Evolutionary conservation across 2,113 vertebrate genomes (phyloP).

Genomic region (Tichodroma muraria): DNA sequence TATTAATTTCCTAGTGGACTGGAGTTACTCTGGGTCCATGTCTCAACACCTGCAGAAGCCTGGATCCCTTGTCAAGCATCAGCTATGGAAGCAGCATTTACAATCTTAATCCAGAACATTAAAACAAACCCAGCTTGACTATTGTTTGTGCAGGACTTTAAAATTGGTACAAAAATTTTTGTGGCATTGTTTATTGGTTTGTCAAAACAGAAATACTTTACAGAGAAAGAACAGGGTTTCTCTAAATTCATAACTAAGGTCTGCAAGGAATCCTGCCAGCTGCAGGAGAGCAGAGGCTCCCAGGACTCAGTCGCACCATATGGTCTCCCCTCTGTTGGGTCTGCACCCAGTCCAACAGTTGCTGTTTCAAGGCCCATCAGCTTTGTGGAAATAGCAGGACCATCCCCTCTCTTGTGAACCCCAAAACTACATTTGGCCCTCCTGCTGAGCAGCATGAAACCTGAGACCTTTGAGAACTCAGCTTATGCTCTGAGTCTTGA

Average conservation of each 20-base stretch:
- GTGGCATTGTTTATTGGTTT: not conserved
- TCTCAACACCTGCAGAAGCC: not conserved
- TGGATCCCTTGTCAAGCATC: not conserved
- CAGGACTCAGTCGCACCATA: not conserved
- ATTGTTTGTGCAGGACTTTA: not conserved
- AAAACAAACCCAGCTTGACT: not conserved
- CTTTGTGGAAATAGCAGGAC: not conserved
- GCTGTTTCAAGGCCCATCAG: not conserved
- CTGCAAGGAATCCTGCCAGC: not conserved
- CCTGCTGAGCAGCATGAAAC: not conserved
- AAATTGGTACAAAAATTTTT: not conserved
- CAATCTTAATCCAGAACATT: not conserved
- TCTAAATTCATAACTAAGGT: not conserved
- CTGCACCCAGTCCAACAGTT: not conserved
- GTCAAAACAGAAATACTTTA: not conserved
- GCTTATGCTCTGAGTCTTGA: not conserved
- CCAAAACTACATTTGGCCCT: not conserved
- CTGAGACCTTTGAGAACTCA: not conserved
- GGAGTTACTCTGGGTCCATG: not conserved
- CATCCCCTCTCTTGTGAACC: not conserved
- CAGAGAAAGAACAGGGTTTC: not conserved
- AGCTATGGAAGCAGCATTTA: not conserved
- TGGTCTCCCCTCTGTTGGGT: not conserved
- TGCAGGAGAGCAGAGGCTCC: not conserved
- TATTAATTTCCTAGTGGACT: not conserved